Evolutionary conservation across 2,113 vertebrate species (phyloP).

Genomic region (Apodemus speciosus): DNA sequence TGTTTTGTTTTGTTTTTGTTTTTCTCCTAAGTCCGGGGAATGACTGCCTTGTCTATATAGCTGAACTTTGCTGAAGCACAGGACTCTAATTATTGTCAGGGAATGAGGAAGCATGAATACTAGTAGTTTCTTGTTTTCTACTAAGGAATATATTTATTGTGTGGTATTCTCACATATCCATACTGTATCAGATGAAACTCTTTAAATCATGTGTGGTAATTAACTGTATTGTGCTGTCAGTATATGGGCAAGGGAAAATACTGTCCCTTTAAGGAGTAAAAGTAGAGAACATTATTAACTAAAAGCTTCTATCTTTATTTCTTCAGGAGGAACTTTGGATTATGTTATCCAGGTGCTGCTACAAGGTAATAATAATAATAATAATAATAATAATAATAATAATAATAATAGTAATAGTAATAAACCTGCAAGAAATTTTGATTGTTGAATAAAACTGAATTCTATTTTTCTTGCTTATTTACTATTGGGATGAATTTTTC

Average conservation of each 20-base stretch:
- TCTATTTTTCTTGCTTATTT: not conserved
- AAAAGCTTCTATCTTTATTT: slow-evolving; percentile 7
- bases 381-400: not conserved
- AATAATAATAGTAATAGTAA: too few relatives aligned
- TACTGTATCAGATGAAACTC: not conserved
- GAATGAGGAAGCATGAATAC: slow-evolving; percentile 1
- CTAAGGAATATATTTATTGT: not conserved
- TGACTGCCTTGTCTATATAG: not conserved
- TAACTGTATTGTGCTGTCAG: not conserved
- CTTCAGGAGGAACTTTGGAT: slow-evolving; percentile 23
- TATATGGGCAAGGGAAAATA: not conserved
- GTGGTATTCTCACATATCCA: slow-evolving; percentile 1
- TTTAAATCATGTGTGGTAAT: not conserved
- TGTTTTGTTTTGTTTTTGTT: too few relatives aligned
- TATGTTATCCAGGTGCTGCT: slow-evolving; percentile 27
- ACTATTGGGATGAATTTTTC: not conserved
- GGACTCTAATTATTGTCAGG: not conserved
- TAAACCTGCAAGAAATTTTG: not conserved
- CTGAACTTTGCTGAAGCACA: slow-evolving; percentile 2
- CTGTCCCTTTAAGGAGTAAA: not conserved
- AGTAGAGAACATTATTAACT: slow-evolving; percentile 7
- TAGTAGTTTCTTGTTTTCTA: not conserved
- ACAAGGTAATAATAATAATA: not conserved
- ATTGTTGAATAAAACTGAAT: slow-evolving; percentile 6
- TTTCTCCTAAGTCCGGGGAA: not conserved